Evolutionary conservation across 2,888 invertebrate genomes (phyloP), one percentile per base, ranked within the genome.

Genomic region (Sphecodes monilicornis): DNA sequence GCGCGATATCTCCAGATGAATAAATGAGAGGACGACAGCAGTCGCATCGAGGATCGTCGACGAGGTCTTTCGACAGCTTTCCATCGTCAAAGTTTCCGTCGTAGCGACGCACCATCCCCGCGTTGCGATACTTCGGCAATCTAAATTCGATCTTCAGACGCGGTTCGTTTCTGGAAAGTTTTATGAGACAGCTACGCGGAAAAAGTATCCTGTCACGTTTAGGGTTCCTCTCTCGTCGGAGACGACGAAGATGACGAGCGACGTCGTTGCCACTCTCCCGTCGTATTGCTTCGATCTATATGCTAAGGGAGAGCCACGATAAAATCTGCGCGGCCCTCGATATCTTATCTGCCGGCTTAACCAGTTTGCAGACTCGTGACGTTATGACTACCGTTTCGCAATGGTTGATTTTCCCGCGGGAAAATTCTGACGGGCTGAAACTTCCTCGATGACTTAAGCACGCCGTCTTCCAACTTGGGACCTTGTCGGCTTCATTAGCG

Each of bases 271-370:
- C 68, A 41, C 76, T 50, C 64, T 18, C 46, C 36, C 66, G 68
- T 13, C 39, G 70, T 73, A 78, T 79, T 57, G 75, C 85, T 90
- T 91, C 90, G 87, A 91, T 91, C 89, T 91, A 90, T 89, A 90
- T 91, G 91, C 90, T 90, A 91, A 91, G 80, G 88, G 87, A 88
- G 16, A 29, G 74, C 76, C 57, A 6, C 54, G 86, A 85, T 86
- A 78, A 85, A 82, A 86, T 86, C 78, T 76, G 32, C 39, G 32
- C 54, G 43, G n/a, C 22, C 43, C 36, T 66, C 73, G 73, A 81
- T 85, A 85, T 85, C 85, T 85, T 86, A 86, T 85, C 85, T 69
- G 60, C 36, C 36, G 81, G 54, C 72, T 76, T 85, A 85, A 81
- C 81, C 85, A 78, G 78, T 71, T 81, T 78, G 78, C 64, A 29